phyloP scores from a whole-genome alignment of 1,140 invertebrate genomes.

The Polypedilum vanderplanki region DNA sequence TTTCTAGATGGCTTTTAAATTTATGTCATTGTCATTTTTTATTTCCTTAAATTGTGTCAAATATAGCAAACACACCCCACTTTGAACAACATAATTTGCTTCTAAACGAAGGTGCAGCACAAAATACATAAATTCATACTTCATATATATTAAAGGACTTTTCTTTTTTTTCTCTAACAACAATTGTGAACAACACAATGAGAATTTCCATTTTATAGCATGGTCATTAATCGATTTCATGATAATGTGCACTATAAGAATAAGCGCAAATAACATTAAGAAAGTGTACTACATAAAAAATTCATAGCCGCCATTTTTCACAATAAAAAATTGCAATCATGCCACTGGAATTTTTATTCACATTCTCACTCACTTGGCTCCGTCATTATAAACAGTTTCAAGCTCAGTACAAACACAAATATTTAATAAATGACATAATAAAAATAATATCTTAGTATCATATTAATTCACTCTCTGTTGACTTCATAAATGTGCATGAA shows the following conservation, averaged over 20 bases:
- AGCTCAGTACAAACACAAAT: no score
- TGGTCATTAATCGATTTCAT: slow-evolving; percentile 18
- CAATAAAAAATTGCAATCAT: not conserved
- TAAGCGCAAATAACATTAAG: not conserved
- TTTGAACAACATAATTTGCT: slow-evolving; percentile 12
- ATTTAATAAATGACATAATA: no score
- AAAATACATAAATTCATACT: slow-evolving; percentile 8
- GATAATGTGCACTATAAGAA: slow-evolving; percentile 1
- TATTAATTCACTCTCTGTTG: no score
- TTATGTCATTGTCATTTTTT: no score
- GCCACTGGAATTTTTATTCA: slow-evolving; percentile 7
- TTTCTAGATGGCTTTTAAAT: no score
- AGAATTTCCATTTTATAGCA: slow-evolving; percentile 19
- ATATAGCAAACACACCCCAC: not conserved
- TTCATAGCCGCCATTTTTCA: not conserved
- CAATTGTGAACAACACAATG: not conserved
- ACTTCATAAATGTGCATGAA: no score
- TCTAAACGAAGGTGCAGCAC: slow-evolving; percentile 3
- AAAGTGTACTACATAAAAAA: not conserved
- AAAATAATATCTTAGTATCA: no score
- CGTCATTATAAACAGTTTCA: no score
- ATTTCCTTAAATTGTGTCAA: no score
- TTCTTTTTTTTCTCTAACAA: not conserved
- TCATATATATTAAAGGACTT: not conserved
- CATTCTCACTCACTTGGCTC: not conserved